Evolutionary conservation across 2,888 invertebrate genomes (phyloP).

Genomic region (Omphaloscelis lunosa): DNA sequence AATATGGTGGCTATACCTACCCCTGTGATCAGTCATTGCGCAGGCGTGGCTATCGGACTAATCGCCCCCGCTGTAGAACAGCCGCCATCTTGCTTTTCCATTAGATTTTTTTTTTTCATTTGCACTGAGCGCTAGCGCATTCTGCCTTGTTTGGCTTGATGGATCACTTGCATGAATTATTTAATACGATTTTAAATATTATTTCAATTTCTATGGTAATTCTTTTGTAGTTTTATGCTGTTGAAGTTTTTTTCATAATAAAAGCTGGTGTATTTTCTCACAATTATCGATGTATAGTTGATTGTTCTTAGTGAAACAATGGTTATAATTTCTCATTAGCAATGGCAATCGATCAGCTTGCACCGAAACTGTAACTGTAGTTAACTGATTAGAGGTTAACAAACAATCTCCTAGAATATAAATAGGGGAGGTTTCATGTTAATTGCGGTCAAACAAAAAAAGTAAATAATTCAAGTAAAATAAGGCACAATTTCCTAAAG

Average conservation of each 20-base stretch:
- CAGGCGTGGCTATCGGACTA: constrained; percentile 83
- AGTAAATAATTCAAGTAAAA: constrained; percentile 20
- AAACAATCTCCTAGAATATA: not conserved
- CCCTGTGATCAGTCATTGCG: constrained; percentile 65
- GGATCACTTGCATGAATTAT: constrained; percentile 67
- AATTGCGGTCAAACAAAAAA: not conserved
- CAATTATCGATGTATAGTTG: constrained; percentile 35
- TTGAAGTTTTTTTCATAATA: constrained; percentile 18
- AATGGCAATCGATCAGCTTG: constrained; percentile 10
- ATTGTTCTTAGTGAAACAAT: constrained; percentile 42
- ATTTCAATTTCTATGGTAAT: constrained; percentile 56
- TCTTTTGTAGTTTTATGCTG: constrained; percentile 30
- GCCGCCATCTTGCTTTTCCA: constrained; percentile 83
- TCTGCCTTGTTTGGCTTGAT: constrained; percentile 74
- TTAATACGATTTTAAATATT: constrained; percentile 61
- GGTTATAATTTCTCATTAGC: constrained; percentile 21
- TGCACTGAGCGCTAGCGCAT: constrained; percentile 77
- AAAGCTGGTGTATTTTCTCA: constrained; percentile 31
- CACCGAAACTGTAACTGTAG: constrained; percentile 3
- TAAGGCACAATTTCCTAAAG: constrained; percentile 23
- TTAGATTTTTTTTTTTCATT: constrained; percentile 71
- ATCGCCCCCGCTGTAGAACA: constrained; percentile 79
- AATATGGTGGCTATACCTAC: constrained; percentile 64
- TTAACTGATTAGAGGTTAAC: constrained; percentile 18
- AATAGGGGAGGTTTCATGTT: not conserved